Percentiles rank a stretch among this genome's conserved stretches.
Conservation (phyloP, 2,888 invertebrate species). For the Leucozona laternaria region DNA sequence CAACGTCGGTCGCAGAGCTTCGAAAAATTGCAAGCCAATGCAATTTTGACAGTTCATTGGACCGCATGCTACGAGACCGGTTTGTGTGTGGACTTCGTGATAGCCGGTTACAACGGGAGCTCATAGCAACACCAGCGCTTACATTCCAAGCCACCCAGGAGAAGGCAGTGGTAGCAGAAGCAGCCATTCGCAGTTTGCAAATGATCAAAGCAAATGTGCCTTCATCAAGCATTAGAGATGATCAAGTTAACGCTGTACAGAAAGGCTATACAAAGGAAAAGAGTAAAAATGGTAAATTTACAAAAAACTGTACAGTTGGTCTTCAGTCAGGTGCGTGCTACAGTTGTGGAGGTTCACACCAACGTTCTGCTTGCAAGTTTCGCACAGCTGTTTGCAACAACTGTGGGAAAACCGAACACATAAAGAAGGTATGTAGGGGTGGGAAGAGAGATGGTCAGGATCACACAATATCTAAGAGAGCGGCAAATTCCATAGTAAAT, state of each 20-base stretch:
- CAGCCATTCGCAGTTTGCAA: conserved; percentile 4
- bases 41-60: conserved; percentile 78
- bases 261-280: neutral
- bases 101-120: conserved; percentile 5
- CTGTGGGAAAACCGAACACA: neutral
- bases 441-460: conserved; percentile 13
- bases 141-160: conserved; percentile 4
- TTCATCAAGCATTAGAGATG: neutral
- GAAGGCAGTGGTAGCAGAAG: neutral
- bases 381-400: conserved; percentile 13
- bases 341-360: conserved; percentile 4
- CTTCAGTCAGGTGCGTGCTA: neutral
- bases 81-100: conserved; percentile 22
- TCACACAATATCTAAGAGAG: neutral
- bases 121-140: conserved; percentile 15
- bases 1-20: conserved; percentile 78
- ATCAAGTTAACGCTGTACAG: neutral
- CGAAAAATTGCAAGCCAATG: conserved; percentile 83
- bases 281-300: conserved; percentile 42
- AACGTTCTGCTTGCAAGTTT: conserved; percentile 4
- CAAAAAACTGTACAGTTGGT: conserved; percentile 77
- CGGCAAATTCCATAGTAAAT: neutral
- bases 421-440: neutral
- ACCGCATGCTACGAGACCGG: conserved; percentile 16
- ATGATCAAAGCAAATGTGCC: neutral